Conservation (phyloP, 2,797 vertebrate genomes). For the Acanthiza pusilla region DNA sequence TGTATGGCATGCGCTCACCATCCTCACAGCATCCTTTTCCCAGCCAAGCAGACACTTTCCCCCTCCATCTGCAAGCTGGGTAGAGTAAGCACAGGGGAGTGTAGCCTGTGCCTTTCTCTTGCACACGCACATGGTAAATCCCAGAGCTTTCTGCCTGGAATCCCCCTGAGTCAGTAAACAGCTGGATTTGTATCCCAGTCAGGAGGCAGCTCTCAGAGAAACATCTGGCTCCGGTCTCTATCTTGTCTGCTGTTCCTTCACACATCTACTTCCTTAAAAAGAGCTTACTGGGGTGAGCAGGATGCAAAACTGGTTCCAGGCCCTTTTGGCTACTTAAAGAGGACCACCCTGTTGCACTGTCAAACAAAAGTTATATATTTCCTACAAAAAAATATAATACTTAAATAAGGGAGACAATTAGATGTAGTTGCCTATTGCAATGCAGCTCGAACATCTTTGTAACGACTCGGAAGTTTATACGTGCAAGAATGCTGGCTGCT, state of each 20-base stretch:
- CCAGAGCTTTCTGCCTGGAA: conserved; percentile 30
- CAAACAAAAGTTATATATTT: conserved; percentile 24
- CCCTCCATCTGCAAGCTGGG: background rate
- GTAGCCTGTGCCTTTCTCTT: background rate
- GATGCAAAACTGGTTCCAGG: background rate
- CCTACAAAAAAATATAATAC: background rate
- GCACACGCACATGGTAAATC: background rate
- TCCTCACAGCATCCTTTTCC: background rate
- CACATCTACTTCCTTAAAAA: conserved; percentile 54
- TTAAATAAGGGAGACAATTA: background rate
- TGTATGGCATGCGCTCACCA: rapidly evolving
- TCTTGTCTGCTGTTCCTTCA: conserved; percentile 50
- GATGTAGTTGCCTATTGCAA: background rate
- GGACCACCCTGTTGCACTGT: conserved; percentile 22
- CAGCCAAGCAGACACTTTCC: background rate
- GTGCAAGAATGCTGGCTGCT: background rate
- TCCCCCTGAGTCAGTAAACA: conserved; percentile 36
- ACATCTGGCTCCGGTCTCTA: conserved; percentile 49
- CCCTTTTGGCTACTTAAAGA: conserved; percentile 26
- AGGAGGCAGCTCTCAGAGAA: background rate
- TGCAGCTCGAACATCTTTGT: background rate
- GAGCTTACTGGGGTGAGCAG: background rate
- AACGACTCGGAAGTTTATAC: background rate
- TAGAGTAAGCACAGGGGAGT: background rate
- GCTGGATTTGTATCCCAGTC: conserved; percentile 40